Conservation (phyloP, 2,113 vertebrate species). For the Coptodon rendalli region DNA sequence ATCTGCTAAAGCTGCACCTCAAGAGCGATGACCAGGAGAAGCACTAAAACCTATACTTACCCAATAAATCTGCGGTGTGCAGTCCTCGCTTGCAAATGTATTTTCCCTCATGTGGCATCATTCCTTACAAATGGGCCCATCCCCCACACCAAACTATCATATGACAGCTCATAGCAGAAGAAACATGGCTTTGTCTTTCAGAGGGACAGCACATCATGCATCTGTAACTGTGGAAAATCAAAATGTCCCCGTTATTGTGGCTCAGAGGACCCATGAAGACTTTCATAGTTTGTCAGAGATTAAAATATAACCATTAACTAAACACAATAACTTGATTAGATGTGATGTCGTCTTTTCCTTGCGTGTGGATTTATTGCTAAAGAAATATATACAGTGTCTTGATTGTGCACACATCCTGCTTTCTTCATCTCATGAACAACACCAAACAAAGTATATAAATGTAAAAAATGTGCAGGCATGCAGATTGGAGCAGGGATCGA, state of each 20-base stretch:
- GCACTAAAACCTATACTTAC: constrained; percentile 27
- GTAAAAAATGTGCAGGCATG: not conserved
- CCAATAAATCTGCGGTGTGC: constrained; percentile 41
- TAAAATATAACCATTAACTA: not conserved
- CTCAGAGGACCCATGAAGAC: not conserved
- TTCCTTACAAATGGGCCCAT: constrained; percentile 20
- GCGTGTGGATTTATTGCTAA: not conserved
- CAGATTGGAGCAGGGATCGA: not conserved
- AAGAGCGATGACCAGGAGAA: not conserved
- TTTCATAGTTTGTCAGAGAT: not conserved
- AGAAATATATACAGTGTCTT: not conserved
- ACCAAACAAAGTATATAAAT: not conserved
- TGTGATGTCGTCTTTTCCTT: not conserved
- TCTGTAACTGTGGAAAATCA: constrained; percentile 26
- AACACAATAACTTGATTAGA: not conserved
- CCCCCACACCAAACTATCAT: constrained; percentile 37
- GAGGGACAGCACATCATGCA: not conserved
- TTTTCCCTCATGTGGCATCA: constrained; percentile 43
- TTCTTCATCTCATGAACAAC: not conserved
- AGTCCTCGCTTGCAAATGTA: constrained; percentile 9
- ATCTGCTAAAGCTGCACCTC: not conserved
- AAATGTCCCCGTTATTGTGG: not conserved
- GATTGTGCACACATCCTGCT: not conserved
- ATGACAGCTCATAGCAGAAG: constrained; percentile 38
- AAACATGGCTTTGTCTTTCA: constrained; percentile 47